These are phyloP conservation scores for Lophura swinhoii DNA, from an alignment of 2,797 vertebrate species.

Conservation along the genomic window DNA sequence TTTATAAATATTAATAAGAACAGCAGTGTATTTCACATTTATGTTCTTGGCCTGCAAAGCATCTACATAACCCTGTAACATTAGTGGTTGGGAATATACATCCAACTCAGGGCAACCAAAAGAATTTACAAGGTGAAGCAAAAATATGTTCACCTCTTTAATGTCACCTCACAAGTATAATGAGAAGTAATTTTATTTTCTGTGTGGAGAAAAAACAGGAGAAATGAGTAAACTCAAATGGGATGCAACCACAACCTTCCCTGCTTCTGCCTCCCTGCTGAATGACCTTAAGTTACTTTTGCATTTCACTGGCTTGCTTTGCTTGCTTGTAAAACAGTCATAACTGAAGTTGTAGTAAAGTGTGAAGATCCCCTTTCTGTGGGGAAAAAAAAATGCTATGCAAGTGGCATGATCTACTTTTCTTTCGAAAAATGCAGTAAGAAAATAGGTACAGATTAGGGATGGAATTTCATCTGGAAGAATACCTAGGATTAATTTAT, in stretches of 20 bases:
- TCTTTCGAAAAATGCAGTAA: neutral
- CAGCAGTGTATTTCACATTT: neutral
- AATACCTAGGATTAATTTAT: neutral
- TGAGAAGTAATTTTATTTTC: conserved; percentile 11
- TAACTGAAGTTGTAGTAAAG: neutral
- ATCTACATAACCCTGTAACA: neutral
- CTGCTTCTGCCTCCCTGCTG: neutral
- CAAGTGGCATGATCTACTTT: neutral
- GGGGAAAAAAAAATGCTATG: neutral
- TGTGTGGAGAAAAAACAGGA: neutral
- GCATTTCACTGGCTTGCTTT: neutral
- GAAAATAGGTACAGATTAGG: neutral
- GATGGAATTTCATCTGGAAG: neutral
- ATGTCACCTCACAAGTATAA: neutral
- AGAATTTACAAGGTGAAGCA: neutral
- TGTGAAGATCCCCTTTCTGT: neutral
- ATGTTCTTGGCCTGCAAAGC: neutral
- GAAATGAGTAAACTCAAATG: neutral
- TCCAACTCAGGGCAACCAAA: neutral
- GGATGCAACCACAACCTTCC: neutral
- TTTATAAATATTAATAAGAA: conserved; percentile 47
- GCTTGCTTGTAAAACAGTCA: neutral
- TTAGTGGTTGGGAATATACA: neutral
- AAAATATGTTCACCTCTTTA: neutral
- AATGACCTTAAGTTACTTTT: neutral